phyloP scores from a whole-genome alignment of 2,113 vertebrate species.

The Prionailurus bengalensis region DNA sequence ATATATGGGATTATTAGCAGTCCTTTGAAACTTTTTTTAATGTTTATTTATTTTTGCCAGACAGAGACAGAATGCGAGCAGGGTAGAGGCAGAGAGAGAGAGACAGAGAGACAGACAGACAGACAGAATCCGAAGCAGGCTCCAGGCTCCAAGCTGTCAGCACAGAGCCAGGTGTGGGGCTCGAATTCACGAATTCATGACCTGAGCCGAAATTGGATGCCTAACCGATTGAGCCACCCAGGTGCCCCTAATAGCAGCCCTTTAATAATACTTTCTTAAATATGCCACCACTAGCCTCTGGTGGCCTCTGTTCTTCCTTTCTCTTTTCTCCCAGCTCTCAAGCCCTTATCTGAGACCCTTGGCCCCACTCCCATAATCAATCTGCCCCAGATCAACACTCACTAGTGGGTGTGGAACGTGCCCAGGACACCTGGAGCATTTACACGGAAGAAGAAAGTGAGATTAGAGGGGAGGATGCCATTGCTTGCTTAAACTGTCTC shows the following conservation, averaged over 20 bases:
- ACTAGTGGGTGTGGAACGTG: not conserved
- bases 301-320: not conserved
- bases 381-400: not conserved
- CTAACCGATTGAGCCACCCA: too few relatives aligned
- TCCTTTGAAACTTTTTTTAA: too few relatives aligned
- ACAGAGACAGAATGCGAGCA: too few relatives aligned
- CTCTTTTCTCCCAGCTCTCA: constrained; percentile 18
- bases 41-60: too few relatives aligned
- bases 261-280: not conserved
- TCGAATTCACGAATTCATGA: too few relatives aligned
- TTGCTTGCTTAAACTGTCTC: not conserved
- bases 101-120: too few relatives aligned
- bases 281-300: not conserved
- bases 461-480: not conserved
- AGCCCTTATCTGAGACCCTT: not conserved
- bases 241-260: too few relatives aligned
- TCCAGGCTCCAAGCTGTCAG: too few relatives aligned
- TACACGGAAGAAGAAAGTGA: not conserved
- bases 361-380: not conserved
- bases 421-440: not conserved
- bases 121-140: too few relatives aligned
- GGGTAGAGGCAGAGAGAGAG: too few relatives aligned
- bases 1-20: not conserved
- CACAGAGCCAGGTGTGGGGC: too few relatives aligned
- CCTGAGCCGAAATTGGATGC: too few relatives aligned